phyloP scores from a whole-genome alignment of 2,113 vertebrate species.

The Accipiter cooperii region DNA sequence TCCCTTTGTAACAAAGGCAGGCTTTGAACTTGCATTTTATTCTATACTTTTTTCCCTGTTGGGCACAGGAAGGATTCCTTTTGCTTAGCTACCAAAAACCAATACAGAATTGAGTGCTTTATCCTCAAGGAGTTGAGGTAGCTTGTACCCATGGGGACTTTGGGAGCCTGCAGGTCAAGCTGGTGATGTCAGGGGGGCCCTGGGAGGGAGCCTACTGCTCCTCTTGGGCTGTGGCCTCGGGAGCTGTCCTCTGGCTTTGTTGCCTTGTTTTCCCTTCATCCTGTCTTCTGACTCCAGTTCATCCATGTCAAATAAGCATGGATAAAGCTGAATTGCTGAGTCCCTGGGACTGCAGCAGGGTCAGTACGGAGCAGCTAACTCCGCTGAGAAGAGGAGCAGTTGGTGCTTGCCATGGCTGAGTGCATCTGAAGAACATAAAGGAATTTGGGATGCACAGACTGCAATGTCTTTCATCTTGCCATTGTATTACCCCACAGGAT shows the following conservation, averaged over 20 bases:
- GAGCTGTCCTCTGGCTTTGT: not conserved
- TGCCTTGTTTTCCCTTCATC: fast-evolving
- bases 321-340: not conserved
- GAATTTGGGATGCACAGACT: not conserved
- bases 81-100: not conserved
- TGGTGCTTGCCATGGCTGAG: not conserved
- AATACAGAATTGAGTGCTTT: not conserved
- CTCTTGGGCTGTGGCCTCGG: not conserved
- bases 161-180: not conserved
- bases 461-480: not conserved
- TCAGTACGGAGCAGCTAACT: not conserved
- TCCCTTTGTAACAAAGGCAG: not conserved
- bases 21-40: not conserved
- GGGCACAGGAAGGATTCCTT: not conserved
- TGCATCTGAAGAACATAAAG: not conserved
- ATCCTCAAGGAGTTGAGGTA: not conserved
- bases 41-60: not conserved
- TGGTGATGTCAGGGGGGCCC: not conserved
- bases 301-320: not conserved
- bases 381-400: not conserved
- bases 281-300: not conserved
- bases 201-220: not conserved
- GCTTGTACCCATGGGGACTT: not conserved
- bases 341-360: not conserved
- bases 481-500: not conserved